Conservation (phyloP, 1,140 invertebrate genomes). For the Portunus trituberculatus region DNA sequence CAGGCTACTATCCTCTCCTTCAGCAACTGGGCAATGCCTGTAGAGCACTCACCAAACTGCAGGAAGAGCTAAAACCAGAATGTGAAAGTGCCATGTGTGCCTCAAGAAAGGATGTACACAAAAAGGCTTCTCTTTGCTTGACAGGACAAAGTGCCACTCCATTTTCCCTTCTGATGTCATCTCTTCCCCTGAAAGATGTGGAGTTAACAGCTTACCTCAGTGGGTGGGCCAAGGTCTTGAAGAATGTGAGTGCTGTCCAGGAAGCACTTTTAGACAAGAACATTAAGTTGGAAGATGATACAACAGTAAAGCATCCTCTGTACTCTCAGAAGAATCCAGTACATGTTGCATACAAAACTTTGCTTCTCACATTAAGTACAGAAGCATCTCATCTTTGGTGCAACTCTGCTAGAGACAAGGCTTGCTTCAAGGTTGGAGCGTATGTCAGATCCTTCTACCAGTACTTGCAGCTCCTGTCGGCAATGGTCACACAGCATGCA, state of each 20-base stretch:
- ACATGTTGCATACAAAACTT: constrained; percentile 59
- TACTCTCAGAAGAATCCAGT: constrained; percentile 12
- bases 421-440: constrained; percentile 51
- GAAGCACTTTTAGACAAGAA: not conserved
- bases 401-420: not conserved
- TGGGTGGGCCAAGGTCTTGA: constrained; percentile 55
- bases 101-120: not conserved
- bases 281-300: not conserved
- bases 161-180: constrained; percentile 55
- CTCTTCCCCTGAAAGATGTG: constrained; percentile 41
- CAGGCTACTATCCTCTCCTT: constrained; percentile 60
- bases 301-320: not conserved
- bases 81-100: not conserved
- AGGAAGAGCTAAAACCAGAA: not conserved
- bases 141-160: constrained; percentile 41
- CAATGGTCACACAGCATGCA: constrained; percentile 64
- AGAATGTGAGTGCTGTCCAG: not conserved
- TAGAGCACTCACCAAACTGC: constrained; percentile 33
- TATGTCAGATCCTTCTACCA: constrained; percentile 69
- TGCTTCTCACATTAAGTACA: constrained; percentile 57
- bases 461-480: constrained; percentile 65
- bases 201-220: constrained; percentile 46
- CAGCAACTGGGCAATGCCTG: constrained; percentile 52
- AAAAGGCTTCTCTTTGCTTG: not conserved
- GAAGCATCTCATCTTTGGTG: constrained; percentile 51